Base-by-base conservation (phyloP, 2,113 vertebrate genomes). In the Psophia crepitans region DNA sequence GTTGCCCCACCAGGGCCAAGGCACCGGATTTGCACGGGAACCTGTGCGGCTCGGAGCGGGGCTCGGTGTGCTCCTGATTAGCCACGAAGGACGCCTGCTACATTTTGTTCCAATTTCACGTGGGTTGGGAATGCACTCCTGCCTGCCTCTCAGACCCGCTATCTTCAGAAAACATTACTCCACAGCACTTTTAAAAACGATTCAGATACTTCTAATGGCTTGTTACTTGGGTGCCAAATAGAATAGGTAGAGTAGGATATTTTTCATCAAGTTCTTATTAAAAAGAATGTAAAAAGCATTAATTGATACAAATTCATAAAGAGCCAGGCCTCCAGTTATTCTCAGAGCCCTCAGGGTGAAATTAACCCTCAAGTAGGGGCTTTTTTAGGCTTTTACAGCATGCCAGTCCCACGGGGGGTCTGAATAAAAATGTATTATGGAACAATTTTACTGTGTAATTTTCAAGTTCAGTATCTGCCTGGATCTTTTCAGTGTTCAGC, bases 201-300 rank as follows among this genome's bases (percentile, higher is more conserved):
- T 44, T 94, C 35, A 30, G 46, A 16, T 65, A 41, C 57, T 92
- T 71, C 69, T 82, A 70, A 84, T 64, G 80, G 49, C 61, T 91
- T 63, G 39, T 43, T 89, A 49, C 61, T 79, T 53, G 74, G 53
- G 32, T 89, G 86, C 86, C 90, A 96, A 90, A 75, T 81, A 70
- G 83, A 75, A 70, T 48, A 60, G 33, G 61, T 89, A 89, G 26
- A 82, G 30, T 76, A 84, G 90, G 90, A 87, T 96, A 90, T 90
- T 96, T 95, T 97, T 89, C 80, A 95, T 92, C 70, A 92, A 94
- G 80, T 89, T 94, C 84, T 80, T 92, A 91, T 94, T 94, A 93
- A 84, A 94, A 95, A 88, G 56, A 92, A 71, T 69, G 65, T 81
- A 75, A 90, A 90, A 96, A 89, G 22, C 63, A 87, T 92, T 94